Evolutionary conservation across 2,797 vertebrate species (phyloP).

Genomic region (Hydrophis major): DNA sequence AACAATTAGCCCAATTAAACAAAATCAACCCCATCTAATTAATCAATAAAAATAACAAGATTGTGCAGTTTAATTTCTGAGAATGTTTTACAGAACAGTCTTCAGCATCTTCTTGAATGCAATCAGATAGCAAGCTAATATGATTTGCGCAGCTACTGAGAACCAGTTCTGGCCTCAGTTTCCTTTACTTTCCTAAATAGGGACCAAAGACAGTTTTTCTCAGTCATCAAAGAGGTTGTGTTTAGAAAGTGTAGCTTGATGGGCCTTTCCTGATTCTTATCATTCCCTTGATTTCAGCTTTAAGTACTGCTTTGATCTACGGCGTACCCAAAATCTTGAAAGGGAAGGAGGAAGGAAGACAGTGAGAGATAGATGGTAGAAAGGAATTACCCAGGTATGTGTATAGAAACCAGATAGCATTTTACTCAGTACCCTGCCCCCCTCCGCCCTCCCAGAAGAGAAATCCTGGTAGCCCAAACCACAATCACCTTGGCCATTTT

Average conservation of each 20-base stretch:
- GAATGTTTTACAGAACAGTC: not conserved
- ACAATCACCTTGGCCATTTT: conserved; percentile 21
- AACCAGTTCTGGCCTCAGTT: not conserved
- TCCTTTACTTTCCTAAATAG: not conserved
- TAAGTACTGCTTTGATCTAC: not conserved
- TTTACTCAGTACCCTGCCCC: not conserved
- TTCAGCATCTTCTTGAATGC: not conserved
- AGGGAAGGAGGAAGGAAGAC: not conserved
- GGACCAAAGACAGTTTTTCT: not conserved
- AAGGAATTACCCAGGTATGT: not conserved
- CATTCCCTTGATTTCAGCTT: not conserved
- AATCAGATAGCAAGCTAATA: not conserved
- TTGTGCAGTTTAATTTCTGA: not conserved
- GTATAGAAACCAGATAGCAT: not conserved
- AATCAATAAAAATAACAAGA: not conserved
- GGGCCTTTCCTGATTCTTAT: not conserved
- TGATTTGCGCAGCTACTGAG: not conserved
- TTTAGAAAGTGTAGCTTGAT: not conserved
- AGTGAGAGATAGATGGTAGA: not conserved
- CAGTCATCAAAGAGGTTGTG: not conserved
- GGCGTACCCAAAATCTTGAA: not conserved
- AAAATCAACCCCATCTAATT: not conserved
- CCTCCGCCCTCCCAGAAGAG: not conserved
- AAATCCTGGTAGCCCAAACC: not conserved
- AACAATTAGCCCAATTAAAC: not conserved